Base-by-base conservation (phyloP, 2,888 invertebrate species). In the Hirtodrosophila alboralis region DNA sequence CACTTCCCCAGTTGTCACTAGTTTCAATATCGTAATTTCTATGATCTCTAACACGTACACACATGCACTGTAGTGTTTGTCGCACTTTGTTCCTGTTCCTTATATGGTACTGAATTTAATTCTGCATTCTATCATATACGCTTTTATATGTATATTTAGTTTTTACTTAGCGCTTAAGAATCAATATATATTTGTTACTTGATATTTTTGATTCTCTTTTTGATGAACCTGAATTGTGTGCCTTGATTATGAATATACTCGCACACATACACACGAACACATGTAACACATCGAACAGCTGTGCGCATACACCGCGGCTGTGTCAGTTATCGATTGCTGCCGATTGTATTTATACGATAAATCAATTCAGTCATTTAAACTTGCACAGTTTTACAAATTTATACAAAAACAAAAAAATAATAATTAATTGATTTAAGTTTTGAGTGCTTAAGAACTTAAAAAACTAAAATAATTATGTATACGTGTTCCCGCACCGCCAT, bases 191-290 rank as follows among this genome's bases (percentile, higher is more conserved):
- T 38, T 28, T n/a, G 27, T n/a, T 38, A 4, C 5, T 37, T 9
- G 9, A 9, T 12, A n/a, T 8, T 10, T 23, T n/a, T 8, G 12
- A 37, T 43, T 31, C 14, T 27, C 9, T 27, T 7, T 6, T 27
- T 28, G 9, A 7, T 40, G 33, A 14, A 3, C 13, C 12, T 4
- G 6, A 7, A n/a, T 48, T 70, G 41, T 52, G 45, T 23, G 43
- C 41, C 36, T 68, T 45, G 44, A 57, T 60, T 76, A 67, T 63
- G 74, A 76, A 74, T 59, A 80, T 63, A 68, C 64, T 74, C 61
- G 47, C 38, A 43, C 54, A 59, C 58, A 80, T 51, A 67, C 43
- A 64, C 57, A 62, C 45, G 41, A 69, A 63, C 57, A 70, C 57
- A 65, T 61, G 65, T 43, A 54, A 38, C 36, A 30, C 31, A 23